phyloP scores from a whole-genome alignment of 2,113 vertebrate genomes.

The Megaceryle maxima region DNA sequence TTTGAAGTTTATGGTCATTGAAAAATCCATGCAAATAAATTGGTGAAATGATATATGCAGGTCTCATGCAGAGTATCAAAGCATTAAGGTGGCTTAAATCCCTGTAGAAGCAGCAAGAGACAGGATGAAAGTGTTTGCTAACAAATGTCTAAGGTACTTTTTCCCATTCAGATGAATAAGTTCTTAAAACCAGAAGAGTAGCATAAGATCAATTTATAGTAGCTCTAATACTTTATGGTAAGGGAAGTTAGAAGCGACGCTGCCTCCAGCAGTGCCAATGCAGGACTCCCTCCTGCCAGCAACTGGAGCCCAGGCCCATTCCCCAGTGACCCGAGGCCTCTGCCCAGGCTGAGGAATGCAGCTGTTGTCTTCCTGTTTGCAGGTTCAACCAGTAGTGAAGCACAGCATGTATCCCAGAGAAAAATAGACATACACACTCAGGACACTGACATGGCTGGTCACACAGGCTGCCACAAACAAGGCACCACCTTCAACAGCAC shows the following conservation, averaged over 20 bases:
- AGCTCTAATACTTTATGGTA: background rate
- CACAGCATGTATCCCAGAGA: fast-evolving
- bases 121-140: background rate
- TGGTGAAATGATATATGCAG: background rate
- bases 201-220: background rate
- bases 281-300: background rate
- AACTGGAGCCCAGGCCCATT: background rate
- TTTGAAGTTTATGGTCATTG: slow-evolving; percentile 52
- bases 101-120: background rate
- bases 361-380: background rate
- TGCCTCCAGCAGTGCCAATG: fast-evolving
- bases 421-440: fast-evolving
- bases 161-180: background rate
- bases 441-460: fast-evolving
- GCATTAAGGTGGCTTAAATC: background rate
- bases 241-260: background rate
- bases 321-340: fast-evolving
- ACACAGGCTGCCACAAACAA: background rate
- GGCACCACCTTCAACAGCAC: background rate
- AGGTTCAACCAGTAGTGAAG: background rate
- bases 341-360: background rate
- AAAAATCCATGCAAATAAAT: slow-evolving; percentile 51
- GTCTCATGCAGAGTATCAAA: background rate
- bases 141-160: background rate
- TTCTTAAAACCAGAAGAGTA: background rate